These are phyloP conservation scores for Tetranychus cinnabarinus DNA, from an alignment of 1,140 invertebrate species.

Conservation along the genomic window DNA sequence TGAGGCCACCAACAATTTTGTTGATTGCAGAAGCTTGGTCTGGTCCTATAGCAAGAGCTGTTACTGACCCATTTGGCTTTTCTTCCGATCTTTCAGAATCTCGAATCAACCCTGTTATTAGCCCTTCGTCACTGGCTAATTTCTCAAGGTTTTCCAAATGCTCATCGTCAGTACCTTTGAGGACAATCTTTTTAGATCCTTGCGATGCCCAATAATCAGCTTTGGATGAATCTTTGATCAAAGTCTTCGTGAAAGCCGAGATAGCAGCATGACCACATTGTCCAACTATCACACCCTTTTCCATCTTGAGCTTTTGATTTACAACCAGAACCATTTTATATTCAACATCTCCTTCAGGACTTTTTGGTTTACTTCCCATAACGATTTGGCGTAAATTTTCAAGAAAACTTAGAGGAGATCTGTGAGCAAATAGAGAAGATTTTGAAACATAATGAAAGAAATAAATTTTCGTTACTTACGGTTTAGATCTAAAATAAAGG, in stretches of 20 bases:
- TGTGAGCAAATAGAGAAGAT: too few relatives aligned
- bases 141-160: slow-evolving; percentile 30
- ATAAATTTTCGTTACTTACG: too few relatives aligned
- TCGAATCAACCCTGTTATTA: slow-evolving; percentile 44
- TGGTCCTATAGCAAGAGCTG: slow-evolving; percentile 69
- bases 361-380: slow-evolving; percentile 15
- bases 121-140: slow-evolving; percentile 38
- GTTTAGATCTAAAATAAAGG: too few relatives aligned
- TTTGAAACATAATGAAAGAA: too few relatives aligned
- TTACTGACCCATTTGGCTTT: slow-evolving; percentile 44
- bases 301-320: slow-evolving; percentile 71
- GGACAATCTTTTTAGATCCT: slow-evolving; percentile 59
- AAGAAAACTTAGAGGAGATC: too few relatives aligned
- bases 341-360: neutral
- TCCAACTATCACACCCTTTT: slow-evolving; percentile 75
- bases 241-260: slow-evolving; percentile 43
- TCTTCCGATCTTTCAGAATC: slow-evolving; percentile 83
- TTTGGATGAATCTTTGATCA: slow-evolving; percentile 31
- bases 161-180: slow-evolving; percentile 32
- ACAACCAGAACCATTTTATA: slow-evolving; percentile 60
- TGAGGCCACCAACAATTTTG: neutral
- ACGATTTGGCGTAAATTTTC: too few relatives aligned
- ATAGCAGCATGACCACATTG: slow-evolving; percentile 76
- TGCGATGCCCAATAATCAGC: slow-evolving; percentile 45
- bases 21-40: slow-evolving; percentile 6